Evolutionary conservation across 2,113 vertebrate genomes (phyloP), one percentile per base, ranked within the genome.

Genomic region (Fulica atra): DNA sequence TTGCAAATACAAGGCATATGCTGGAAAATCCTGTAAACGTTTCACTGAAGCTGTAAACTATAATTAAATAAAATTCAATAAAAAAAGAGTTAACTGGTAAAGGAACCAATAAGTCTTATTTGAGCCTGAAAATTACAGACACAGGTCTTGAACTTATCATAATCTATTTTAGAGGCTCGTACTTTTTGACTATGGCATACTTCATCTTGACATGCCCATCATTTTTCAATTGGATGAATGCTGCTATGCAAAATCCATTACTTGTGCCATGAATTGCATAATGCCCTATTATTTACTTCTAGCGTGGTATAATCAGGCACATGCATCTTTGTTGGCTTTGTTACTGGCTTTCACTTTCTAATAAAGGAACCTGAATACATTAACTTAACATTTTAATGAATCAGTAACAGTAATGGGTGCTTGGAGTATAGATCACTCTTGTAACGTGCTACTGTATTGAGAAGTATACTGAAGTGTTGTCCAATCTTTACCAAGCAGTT

Each of bases 321-420:
- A 74, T 70, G 81, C 64, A 60, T 95, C 86, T 91, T 40, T 71
- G 38, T 50, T 82, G 86, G n/a, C 35, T 92, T 38, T 91, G 73
- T 68, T 89, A 77, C 79, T 59, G 18, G 69, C 71, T 96, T 95
- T 80, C 51, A 48, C 79, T 81, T 96, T 68, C 81, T 54, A 77
- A 16, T 38, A 89, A 50, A 50, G n/a, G 33, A 94, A 86, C 17
- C 56, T 36, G 35, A 90, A 86, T 73, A 76, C 26, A 94, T 95
- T 94, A 96, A 84, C 25, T 71, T 38, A 92, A 85, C 51, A 78
- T 86, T 88, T 91, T 96, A 93, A 93, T 90, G 64, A 88, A 94
- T 56, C 2, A 12, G 57, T 88, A 88, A 83, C 76, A 85, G 57
- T 85, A 91, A 84, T 74, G 59, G 38, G 60, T 0, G 11, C 24